Evolutionary conservation across 92 coral and sea anemone species (phyloP).

Genomic region (Actinostola sp.): DNA sequence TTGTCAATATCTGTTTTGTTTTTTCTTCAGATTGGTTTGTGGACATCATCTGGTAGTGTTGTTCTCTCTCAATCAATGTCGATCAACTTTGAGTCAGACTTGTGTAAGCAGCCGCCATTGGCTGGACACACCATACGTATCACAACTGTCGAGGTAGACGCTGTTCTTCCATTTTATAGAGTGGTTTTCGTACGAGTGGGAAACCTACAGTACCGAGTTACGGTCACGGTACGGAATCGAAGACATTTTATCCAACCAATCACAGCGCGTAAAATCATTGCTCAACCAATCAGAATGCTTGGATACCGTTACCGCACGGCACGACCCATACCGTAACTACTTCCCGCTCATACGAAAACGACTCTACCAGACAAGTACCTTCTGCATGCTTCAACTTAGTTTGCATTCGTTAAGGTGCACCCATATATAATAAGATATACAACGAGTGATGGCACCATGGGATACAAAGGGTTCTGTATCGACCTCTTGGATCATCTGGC

Average conservation of each 20-base stretch:
- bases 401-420: slow-evolving; percentile 27
- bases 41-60: slow-evolving; percentile 1
- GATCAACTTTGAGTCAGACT: slow-evolving; percentile 1
- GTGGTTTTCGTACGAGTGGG: too few relatives aligned
- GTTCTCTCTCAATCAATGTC: slow-evolving; percentile 27
- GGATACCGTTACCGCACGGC: too few relatives aligned
- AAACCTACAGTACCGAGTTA: too few relatives aligned
- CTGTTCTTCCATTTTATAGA: too few relatives aligned
- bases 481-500: slow-evolving; percentile 63
- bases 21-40: slow-evolving; percentile 22
- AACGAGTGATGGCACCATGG: slow-evolving; percentile 28
- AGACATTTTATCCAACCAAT: too few relatives aligned
- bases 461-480: slow-evolving; percentile 71
- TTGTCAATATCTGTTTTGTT: neutral
- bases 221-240: too few relatives aligned
- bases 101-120: slow-evolving; percentile 18
- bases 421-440: slow-evolving; percentile 54
- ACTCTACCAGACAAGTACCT: too few relatives aligned
- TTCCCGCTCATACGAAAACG: too few relatives aligned
- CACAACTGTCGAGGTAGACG: slow-evolving; percentile 21
- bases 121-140: slow-evolving; percentile 18
- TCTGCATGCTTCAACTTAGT: too few relatives aligned
- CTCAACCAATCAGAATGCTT: too few relatives aligned
- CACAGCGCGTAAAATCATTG: too few relatives aligned
- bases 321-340: too few relatives aligned